Percentiles rank a stretch among this genome's conserved stretches.
Conservation (phyloP, 1,140 invertebrate genomes). For the Hormaphis cornu region DNA sequence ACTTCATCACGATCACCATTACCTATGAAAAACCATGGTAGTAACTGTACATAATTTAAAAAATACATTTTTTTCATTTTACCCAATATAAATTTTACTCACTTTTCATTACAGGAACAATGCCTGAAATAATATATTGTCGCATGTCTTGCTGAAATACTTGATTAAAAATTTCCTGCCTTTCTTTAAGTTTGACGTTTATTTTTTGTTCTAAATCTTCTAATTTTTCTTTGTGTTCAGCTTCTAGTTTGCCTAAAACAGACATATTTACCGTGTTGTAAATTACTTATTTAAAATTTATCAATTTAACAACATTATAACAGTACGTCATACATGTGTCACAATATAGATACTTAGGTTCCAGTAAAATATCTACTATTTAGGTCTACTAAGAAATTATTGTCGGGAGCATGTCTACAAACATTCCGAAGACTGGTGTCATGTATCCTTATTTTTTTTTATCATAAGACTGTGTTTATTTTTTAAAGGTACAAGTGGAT, state of each 20-base stretch:
- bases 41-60: neutral
- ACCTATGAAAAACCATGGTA: conserved; percentile 34
- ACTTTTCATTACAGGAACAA: conserved; percentile 24
- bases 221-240: conserved; percentile 50
- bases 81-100: neutral
- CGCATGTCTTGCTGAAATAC: conserved; percentile 58
- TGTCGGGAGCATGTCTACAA: too few species aligned
- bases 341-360: too few species aligned
- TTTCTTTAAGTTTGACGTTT: conserved; percentile 50
- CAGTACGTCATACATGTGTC: too few species aligned
- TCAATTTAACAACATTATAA: too few species aligned
- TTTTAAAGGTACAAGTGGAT: too few species aligned
- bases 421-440: too few species aligned
- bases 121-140: conserved; percentile 47
- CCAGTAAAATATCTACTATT: too few species aligned
- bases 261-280: too few species aligned
- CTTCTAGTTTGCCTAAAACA: conserved; percentile 49
- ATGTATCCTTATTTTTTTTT: too few species aligned
- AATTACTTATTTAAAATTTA: too few species aligned
- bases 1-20: conserved; percentile 35
- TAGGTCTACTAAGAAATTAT: too few species aligned
- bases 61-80: neutral
- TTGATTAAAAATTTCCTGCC: conserved; percentile 56
- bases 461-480: too few species aligned
- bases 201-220: conserved; percentile 49